phyloP scores from a whole-genome alignment of 2,113 vertebrate genomes.

The Plecotus auritus region DNA sequence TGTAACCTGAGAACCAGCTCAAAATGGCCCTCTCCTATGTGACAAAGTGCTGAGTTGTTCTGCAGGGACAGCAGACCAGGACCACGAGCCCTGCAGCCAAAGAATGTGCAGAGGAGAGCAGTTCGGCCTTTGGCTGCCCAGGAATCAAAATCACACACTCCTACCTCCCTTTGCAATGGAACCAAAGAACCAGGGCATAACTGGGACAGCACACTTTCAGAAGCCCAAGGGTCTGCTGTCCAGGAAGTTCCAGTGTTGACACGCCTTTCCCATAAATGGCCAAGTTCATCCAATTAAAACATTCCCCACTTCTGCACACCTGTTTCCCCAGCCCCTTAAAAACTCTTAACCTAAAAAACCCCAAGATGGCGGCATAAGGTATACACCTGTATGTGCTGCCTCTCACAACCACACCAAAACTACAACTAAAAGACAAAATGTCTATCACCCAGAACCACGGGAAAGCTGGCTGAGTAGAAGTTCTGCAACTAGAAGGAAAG shows the following conservation, averaged over 20 bases:
- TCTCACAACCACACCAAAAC: too few species aligned
- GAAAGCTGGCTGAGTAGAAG: too few species aligned
- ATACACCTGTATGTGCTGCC: too few species aligned
- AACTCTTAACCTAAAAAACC: neutral
- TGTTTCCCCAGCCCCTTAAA: neutral
- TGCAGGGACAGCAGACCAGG: neutral
- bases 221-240: neutral
- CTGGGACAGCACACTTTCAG: neutral
- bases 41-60: neutral
- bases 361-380: too few species aligned
- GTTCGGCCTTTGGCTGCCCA: neutral
- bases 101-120: neutral
- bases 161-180: neutral
- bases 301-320: neutral
- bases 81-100: neutral
- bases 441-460: too few species aligned
- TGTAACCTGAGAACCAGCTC: neutral
- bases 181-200: neutral
- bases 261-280: neutral
- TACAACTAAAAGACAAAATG: too few species aligned
- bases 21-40: neutral
- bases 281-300: neutral
- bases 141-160: neutral
- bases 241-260: neutral
- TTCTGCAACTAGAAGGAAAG: too few species aligned